Base-by-base conservation (phyloP, 2,888 invertebrate species). In the Drosophila mayaguana region DNA sequence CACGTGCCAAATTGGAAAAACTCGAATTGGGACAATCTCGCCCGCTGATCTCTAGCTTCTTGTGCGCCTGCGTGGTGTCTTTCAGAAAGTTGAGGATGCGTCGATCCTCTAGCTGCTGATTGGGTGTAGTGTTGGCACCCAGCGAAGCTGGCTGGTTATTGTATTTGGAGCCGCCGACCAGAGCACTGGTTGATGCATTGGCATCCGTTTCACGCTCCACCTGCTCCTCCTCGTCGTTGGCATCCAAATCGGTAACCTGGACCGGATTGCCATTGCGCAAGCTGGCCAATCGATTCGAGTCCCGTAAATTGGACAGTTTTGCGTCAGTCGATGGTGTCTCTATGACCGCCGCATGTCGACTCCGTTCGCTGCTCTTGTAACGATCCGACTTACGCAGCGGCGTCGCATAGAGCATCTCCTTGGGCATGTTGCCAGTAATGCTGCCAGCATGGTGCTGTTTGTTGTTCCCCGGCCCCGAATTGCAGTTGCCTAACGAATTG, bases 1-100 rank as follows among this genome's bases (percentile, higher is more conserved):
- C 93, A 1, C 93, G 88, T 7, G 93, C 93, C 63, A 93, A 78
- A 77, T 92, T 93, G 1, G 93, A 93, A 64, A 93, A 93, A 72
- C 93, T 93, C 1, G 92, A 90, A 66, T 92, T 93, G 14, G 93
- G 93, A 64, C 93, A 93, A 67, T 93, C 93, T 28, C 92, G 91
- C 5, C 92, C 92, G 0, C 84, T 83, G 9, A 92, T 86, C 74
- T 93, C 93, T 59, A 93, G 83, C 76, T 93, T 93, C 80, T 93
- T 93, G 46, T 93, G 93, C 65, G 92, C 70, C 76, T 93, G 93
- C 9, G 93, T 92, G 4, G 93, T 93, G 70, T 93, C 93, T 71
- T 93, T 93, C 11, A 93, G 88, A 43, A 93, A 93, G 80, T 92
- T 93, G 40, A 93, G 88, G 59, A 93, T 93, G 9, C 93, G 90